Base-by-base conservation (phyloP, 2,113 vertebrate species). In the Entosphenus tridentatus region DNA sequence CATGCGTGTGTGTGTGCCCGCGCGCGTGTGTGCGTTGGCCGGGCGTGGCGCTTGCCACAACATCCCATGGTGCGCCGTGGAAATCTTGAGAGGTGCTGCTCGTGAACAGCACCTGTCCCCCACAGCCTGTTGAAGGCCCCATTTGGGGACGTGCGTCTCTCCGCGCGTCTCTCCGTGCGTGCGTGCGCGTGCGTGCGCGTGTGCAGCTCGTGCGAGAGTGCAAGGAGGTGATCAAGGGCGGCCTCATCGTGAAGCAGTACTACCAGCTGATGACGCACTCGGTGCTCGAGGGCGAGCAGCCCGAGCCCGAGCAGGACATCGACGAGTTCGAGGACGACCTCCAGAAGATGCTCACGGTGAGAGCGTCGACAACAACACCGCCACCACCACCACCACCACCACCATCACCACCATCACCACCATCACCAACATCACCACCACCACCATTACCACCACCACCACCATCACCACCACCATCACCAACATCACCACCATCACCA, bases 241-340 rank as follows among this genome's bases (percentile, higher is more conserved):
- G 93, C 10, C 85, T 98, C 3, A 76, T 98, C 71, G 96, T 98
- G 92, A 98, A 96, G 80, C 92, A 92, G 81, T 96, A 98, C 79
- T 95, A 98, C 78, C 93, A 95, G 80, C 95, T 88, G 76, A 95
- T 96, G 93, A 81, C 96, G 73, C 80, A 79, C 1, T 85, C 83
- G 12, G 85, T 89, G 12, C 82, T 86, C 56, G 78, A 79, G 57
- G 80, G 82, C 76, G 80, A 81, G 67, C 76, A 83, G 67, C 83
- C 87, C 76, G 81, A 85, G 72, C 79, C 78, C 2, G 78, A 87
- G 72, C 84, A 82, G 77, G 88, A 91, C 77, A 96, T 95, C 56
- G 92, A 98, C n/a, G 84, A 89, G 70, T 98, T 98, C 67, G 88
- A 98, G 75, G 92, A 96, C 74, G 93, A 98, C 70, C 83, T 98